phyloP scores from a whole-genome alignment of 2,797 vertebrate species.

The Falco berigora region DNA sequence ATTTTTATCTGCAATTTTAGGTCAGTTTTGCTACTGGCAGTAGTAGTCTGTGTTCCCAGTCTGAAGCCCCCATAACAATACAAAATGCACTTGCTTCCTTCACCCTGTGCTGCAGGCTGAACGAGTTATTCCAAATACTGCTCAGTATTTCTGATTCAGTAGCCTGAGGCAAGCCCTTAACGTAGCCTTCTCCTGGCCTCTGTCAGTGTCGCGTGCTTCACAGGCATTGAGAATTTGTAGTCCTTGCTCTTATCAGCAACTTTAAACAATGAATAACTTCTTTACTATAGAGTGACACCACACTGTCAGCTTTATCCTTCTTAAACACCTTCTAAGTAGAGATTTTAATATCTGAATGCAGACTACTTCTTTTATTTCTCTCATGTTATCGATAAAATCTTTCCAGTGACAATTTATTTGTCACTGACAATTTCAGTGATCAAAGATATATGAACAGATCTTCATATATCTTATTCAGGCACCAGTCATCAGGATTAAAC shows the following conservation, averaged over 20 bases:
- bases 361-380: background rate
- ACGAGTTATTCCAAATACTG: background rate
- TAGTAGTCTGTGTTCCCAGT: background rate
- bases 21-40: background rate
- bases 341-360: background rate
- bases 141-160: background rate
- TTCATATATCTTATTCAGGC: background rate
- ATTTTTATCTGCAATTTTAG: background rate
- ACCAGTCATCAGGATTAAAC: background rate
- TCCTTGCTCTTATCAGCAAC: background rate
- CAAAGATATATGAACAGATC: background rate
- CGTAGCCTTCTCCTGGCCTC: background rate
- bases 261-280: background rate
- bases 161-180: background rate
- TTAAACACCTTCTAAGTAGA: background rate
- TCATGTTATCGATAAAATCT: background rate
- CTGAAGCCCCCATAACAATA: background rate
- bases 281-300: background rate
- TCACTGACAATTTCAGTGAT: too few species aligned
- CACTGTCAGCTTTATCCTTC: background rate
- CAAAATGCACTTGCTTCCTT: background rate
- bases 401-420: background rate
- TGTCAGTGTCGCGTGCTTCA: background rate
- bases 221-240: background rate
- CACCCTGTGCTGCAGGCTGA: background rate